Base-by-base conservation (phyloP, 1,140 invertebrate species). In the Megalopta genalis region DNA sequence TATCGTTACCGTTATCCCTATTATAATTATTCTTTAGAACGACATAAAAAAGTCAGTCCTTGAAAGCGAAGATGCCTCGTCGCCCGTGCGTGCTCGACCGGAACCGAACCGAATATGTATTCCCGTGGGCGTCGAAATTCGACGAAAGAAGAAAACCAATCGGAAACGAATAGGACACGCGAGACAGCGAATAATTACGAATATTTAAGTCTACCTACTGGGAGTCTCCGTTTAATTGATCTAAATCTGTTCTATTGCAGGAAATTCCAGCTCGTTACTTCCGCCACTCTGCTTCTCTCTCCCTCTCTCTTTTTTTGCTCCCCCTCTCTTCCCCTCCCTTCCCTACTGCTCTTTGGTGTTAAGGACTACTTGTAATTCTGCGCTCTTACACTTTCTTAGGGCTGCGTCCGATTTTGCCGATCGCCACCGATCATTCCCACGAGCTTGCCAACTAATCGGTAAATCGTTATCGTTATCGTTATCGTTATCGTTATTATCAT, bases 11-110 rank as follows among this genome's bases (percentile, higher is more conserved):
- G 65, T 75, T 75, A 76, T 69, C n/a, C n/a, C 6, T 3, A 49
- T 77, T 70, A 76, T 57, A 70, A 62, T 77, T 77, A 77, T 76
- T 60, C 68, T 60, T 77, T 77, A 69, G 39, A 77, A 76, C 65
- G 74, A 77, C 65, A 76, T 76, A 77, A 77, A 77, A 77, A 77
- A 77, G 74, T 77, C 74, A 77, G 74, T 77, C 66, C 74, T 77
- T 42, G 39, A 70, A 77, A 77, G 74, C 74, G 42, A 16, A 77
- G 60, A 37, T 69, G 52, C n/a, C 2, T 23, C n/a, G 27, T 52
- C 32, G 37, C 39, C 66, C 66, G 27, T 49, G 4, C 57, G 66
- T 70, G 65, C 66, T 25, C 68, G 66, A 39, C 74, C 9, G 1
- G 4, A 0, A 42, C 46, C 10, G 42, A 14, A 32, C n/a, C 37